These are phyloP conservation scores for Erinaceus europaeus DNA, from an alignment of 2,113 vertebrate genomes.

Conservation along the genomic window DNA sequence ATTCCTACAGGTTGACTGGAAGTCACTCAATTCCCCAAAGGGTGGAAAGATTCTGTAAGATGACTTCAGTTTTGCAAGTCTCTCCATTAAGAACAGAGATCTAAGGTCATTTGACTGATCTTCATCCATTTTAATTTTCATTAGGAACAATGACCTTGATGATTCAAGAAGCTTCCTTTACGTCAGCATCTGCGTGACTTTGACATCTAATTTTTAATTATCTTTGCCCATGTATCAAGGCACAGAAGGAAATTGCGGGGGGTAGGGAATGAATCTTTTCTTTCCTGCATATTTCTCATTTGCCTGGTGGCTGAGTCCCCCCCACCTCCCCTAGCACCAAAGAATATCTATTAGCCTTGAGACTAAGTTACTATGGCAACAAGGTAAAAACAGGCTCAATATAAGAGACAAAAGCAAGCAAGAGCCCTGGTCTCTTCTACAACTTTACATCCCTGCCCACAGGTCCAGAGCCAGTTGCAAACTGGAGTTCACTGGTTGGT, in stretches of 20 bases:
- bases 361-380: conserved; percentile 74
- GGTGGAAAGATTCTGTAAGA: background rate
- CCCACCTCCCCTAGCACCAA: conserved; percentile 35
- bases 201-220: conserved; percentile 23
- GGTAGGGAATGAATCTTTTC: conserved; percentile 30
- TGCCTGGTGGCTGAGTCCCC: conserved; percentile 25
- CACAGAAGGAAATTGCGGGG: background rate
- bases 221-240: background rate
- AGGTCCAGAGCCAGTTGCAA: background rate
- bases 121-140: conserved; percentile 24
- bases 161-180: background rate
- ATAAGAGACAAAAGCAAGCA: conserved; percentile 52
- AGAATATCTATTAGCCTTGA: conserved; percentile 71
- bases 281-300: conserved; percentile 13
- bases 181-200: background rate
- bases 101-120: background rate
- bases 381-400: conserved; percentile 64
- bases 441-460: background rate
- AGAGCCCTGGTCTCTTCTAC: too few species aligned
- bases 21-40: background rate
- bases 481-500: background rate
- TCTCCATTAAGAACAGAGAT: background rate
- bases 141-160: background rate
- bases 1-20: background rate
- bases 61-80: background rate